Base-by-base conservation (phyloP, 2,888 invertebrate species). In the Encarsia formosa region DNA sequence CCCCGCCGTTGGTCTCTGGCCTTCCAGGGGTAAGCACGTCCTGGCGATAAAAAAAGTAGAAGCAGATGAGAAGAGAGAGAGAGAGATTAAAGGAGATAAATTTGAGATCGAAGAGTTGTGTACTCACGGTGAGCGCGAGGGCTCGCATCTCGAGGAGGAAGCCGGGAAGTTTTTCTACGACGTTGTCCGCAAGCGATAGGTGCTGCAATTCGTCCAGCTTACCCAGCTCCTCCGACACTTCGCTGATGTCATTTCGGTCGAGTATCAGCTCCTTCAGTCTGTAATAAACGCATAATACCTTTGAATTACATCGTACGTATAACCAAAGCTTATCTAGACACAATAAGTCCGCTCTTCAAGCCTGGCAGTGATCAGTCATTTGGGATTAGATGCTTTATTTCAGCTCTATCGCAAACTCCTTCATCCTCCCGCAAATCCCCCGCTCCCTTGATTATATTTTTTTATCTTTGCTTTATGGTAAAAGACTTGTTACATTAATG, bases 241-340 rank as follows among this genome's bases (percentile, higher is more conserved):
- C 80, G 63, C 78, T 79, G 61, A 88, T 75, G 68, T 81, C 82
- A 81, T 88, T 88, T 72, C 85, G 81, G 75, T 85, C 86, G 63
- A 86, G 76, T 61, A 83, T 79, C 56, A 88, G 74, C 72, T 87
- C 86, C 69, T 83, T 82, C 68, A 88, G 76, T 69, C 88, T 88
- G 77, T 5, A 34, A 34, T 9, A 29, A 29, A 29, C 29, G 29
- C 8, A n/a, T n/a, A n/a, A n/a, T n/a, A n/a, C n/a, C n/a, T n/a
- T n/a, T n/a, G n/a, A n/a, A n/a, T n/a, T n/a, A n/a, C n/a, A n/a
- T n/a, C n/a, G n/a, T n/a, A n/a, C n/a, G n/a, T n/a, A n/a, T n/a
- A n/a, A n/a, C n/a, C n/a, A n/a, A n/a, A n/a, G n/a, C n/a, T n/a
- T n/a, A n/a, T n/a, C n/a, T n/a, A n/a, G n/a, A n/a, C n/a, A n/a